phyloP scores from a whole-genome alignment of 2,797 vertebrate genomes.

The Cuculus canorus region DNA sequence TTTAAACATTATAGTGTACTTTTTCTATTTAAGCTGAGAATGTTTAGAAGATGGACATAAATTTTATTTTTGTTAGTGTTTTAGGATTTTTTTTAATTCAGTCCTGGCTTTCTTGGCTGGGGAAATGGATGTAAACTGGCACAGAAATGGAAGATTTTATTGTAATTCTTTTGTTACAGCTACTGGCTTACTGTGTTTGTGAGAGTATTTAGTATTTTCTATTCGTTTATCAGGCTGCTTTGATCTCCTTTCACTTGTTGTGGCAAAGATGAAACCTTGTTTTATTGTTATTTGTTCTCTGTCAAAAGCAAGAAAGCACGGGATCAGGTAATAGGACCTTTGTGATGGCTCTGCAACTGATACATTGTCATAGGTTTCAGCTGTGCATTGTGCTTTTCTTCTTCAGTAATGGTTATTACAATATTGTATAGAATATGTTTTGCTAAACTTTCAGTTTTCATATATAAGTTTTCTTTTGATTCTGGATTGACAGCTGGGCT shows the following conservation, averaged over 20 bases:
- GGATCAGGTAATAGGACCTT: background rate
- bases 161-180: background rate
- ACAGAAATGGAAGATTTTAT: slow-evolving; percentile 10
- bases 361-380: background rate
- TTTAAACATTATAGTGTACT: background rate
- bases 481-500: background rate
- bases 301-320: background rate
- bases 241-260: background rate
- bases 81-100: background rate
- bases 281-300: background rate
- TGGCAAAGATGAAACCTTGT: background rate
- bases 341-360: background rate
- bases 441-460: background rate
- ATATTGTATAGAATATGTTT: background rate
- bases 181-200: slow-evolving; percentile 11
- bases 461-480: background rate
- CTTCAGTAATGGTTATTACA: background rate
- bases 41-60: background rate
- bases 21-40: background rate
- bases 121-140: background rate
- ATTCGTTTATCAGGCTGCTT: background rate
- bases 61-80: background rate
- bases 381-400: background rate
- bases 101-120: slow-evolving; percentile 13
- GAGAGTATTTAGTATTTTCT: background rate